These are phyloP conservation scores for Heterochromis multidens DNA, from an alignment of 2,113 vertebrate genomes.

Conservation along the genomic window DNA sequence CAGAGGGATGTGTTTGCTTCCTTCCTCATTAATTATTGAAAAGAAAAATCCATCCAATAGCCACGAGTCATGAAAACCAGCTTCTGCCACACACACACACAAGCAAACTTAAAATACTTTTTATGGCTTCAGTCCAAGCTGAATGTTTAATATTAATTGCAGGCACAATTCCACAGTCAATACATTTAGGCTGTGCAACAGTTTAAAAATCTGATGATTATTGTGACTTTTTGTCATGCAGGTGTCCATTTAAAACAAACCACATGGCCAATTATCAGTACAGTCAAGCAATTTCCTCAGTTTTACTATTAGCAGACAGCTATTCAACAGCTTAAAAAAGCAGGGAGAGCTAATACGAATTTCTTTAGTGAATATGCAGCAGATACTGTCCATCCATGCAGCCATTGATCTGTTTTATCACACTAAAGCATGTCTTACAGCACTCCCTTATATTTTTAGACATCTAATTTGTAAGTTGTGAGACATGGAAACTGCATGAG, in stretches of 20 bases:
- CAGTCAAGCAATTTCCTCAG: background rate
- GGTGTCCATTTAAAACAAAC: background rate
- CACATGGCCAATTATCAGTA: background rate
- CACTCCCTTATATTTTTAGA: background rate
- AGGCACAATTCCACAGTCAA: background rate
- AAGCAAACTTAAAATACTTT: background rate
- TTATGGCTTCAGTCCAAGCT: fast-evolving
- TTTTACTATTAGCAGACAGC: background rate
- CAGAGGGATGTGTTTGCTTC: constrained; percentile 4
- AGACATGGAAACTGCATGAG: background rate
- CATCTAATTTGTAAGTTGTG: background rate
- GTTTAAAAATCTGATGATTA: background rate
- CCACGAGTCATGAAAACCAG: constrained; percentile 7
- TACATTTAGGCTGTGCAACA: background rate
- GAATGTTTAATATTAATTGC: background rate
- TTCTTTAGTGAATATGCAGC: background rate
- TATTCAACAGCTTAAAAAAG: background rate
- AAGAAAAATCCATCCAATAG: constrained; percentile 20
- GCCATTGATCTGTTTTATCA: background rate
- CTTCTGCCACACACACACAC: background rate
- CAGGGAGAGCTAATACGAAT: background rate
- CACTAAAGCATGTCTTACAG: background rate
- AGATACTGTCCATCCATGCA: background rate
- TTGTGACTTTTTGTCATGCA: background rate
- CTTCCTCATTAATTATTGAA: constrained; percentile 45